These are phyloP conservation scores for Syngnathus typhle DNA, from an alignment of 2,113 vertebrate genomes.

Conservation along the genomic window DNA sequence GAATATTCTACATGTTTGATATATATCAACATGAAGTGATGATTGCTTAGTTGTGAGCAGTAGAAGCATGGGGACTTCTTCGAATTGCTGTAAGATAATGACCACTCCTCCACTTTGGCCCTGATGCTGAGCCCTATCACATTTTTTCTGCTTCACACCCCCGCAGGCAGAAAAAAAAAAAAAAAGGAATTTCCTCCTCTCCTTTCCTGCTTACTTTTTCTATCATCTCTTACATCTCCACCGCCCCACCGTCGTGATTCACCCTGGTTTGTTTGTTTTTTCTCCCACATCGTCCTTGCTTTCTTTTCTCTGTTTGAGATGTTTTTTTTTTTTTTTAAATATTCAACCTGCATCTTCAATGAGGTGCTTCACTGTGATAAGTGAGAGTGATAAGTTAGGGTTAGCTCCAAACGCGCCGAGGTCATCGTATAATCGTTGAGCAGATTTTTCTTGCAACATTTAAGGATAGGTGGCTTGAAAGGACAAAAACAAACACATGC, in stretches of 20 bases:
- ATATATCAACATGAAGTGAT: neutral
- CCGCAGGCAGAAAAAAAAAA: constrained; percentile 51
- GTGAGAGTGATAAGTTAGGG: no score
- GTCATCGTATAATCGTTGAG: neutral
- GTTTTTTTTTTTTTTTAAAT: constrained; percentile 56
- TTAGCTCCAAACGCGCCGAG: neutral
- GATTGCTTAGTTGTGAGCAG: neutral
- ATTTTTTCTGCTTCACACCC: constrained; percentile 29
- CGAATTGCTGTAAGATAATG: constrained; percentile 35
- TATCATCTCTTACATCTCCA: constrained; percentile 37
- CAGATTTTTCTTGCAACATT: no score
- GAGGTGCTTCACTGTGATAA: constrained; percentile 19
- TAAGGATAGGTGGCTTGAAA: neutral
- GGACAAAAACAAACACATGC: neutral
- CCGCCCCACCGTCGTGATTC: constrained; percentile 38
- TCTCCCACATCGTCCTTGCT: constrained; percentile 32
- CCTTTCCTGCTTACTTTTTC: constrained; percentile 3
- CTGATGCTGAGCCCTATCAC: constrained; percentile 41
- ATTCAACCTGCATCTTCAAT: constrained; percentile 55
- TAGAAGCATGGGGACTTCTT: constrained; percentile 49
- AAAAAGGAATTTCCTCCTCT: constrained; percentile 58
- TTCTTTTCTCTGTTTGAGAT: constrained; percentile 32
- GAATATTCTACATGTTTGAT: neutral
- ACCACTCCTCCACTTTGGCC: constrained; percentile 22
- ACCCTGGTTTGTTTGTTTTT: constrained; percentile 20